Evolutionary conservation across 2,888 invertebrate species (phyloP).

Genomic region (Masnerella sp.): DNA sequence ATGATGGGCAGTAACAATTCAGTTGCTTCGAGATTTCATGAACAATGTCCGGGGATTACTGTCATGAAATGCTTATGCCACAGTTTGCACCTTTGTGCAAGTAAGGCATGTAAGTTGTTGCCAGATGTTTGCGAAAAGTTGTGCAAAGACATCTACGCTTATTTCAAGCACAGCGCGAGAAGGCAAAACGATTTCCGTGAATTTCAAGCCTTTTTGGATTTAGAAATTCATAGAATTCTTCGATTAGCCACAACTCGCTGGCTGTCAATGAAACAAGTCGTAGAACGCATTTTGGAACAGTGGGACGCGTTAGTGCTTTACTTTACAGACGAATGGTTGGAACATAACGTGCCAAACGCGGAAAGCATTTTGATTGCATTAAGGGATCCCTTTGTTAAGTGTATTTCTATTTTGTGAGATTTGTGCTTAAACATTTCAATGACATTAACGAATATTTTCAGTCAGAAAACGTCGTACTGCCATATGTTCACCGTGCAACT

Average conservation of each 20-base stretch:
- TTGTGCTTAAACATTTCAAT: background rate
- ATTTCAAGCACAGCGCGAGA: conserved; percentile 7
- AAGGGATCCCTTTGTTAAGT: conserved; percentile 55
- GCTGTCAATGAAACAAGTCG: conserved; percentile 64
- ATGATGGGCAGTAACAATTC: conserved; percentile 68
- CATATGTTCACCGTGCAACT: too few species aligned
- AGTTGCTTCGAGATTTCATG: conserved; percentile 62
- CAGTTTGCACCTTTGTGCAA: conserved; percentile 66
- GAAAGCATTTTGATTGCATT: background rate
- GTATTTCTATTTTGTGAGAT: background rate
- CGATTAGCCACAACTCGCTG: conserved; percentile 65
- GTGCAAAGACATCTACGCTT: background rate
- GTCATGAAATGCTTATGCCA: conserved; percentile 66
- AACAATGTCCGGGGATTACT: conserved; percentile 61
- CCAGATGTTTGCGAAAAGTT: conserved; percentile 40
- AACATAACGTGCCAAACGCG: background rate
- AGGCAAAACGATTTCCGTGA: background rate
- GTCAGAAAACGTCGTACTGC: too few species aligned
- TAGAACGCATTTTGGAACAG: conserved; percentile 65
- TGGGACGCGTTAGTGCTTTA: conserved; percentile 55
- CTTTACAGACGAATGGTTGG: background rate
- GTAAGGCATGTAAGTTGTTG: conserved; percentile 64
- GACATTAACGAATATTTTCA: too few species aligned
- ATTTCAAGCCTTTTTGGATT: conserved; percentile 62
- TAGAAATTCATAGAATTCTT: conserved; percentile 62